These are phyloP conservation scores for Diarsia brunnea DNA, from an alignment of 2,888 invertebrate species.

Conservation along the genomic window DNA sequence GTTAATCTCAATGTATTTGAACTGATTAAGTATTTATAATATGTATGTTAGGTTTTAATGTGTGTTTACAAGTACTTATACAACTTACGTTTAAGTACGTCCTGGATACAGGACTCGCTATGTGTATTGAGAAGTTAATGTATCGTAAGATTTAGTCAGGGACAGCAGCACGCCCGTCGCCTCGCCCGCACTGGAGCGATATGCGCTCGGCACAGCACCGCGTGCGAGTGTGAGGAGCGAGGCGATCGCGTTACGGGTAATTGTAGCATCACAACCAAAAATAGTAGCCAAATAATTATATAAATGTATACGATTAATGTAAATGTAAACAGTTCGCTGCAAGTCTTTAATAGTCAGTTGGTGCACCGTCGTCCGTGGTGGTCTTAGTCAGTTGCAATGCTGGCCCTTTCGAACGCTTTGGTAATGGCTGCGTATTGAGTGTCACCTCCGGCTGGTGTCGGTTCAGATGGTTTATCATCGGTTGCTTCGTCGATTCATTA, in stretches of 20 bases:
- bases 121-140: constrained; percentile 24
- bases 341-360: constrained; percentile 18
- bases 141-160: constrained; percentile 23
- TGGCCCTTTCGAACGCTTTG: constrained; percentile 31
- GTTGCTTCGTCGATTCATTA: constrained; percentile 1
- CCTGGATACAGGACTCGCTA: constrained; percentile 45
- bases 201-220: not conserved
- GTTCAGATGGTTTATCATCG: not conserved
- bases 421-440: constrained; percentile 36
- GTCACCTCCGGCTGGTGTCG: not conserved
- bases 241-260: constrained; percentile 37
- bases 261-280: constrained; percentile 59
- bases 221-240: constrained; percentile 14
- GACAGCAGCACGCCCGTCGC: constrained; percentile 19
- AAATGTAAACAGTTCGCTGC: constrained; percentile 24
- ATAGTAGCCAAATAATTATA: constrained; percentile 63
- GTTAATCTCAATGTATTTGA: constrained; percentile 76
- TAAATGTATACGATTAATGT: constrained; percentile 61
- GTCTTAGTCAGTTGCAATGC: constrained; percentile 17
- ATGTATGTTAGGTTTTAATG: constrained; percentile 49
- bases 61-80: constrained; percentile 46
- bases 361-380: constrained; percentile 23
- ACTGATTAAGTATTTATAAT: constrained; percentile 63
- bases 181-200: not conserved
- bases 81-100: constrained; percentile 36